These are phyloP conservation scores for Acanthiza pusilla DNA, from an alignment of 2,797 vertebrate species.

Conservation along the genomic window DNA sequence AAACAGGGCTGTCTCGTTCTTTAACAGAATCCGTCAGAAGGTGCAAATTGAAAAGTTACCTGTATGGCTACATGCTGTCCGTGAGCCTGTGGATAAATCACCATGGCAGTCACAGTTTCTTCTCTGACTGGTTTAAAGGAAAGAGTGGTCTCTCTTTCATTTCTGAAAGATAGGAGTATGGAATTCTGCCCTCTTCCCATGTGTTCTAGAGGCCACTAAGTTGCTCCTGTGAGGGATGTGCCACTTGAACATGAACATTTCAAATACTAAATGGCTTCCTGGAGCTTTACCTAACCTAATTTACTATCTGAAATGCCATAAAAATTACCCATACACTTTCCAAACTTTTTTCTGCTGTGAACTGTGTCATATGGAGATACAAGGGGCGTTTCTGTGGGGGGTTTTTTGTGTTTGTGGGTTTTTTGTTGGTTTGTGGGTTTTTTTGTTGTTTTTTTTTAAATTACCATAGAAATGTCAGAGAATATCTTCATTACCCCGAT, in stretches of 20 bases:
- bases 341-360: background rate
- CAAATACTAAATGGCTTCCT: background rate
- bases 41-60: background rate
- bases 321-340: background rate
- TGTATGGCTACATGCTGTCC: background rate
- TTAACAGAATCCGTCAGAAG: background rate
- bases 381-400: background rate
- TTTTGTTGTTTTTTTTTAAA: background rate
- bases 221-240: background rate
- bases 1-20: background rate
- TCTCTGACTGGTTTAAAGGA: background rate
- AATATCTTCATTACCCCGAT: constrained; percentile 10
- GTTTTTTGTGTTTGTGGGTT: background rate
- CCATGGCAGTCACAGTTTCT: background rate
- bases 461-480: background rate
- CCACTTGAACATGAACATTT: background rate
- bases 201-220: background rate
- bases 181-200: background rate
- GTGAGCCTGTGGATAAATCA: background rate
- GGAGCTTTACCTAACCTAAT: background rate
- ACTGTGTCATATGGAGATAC: background rate
- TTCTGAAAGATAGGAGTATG: background rate
- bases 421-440: background rate
- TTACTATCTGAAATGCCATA: background rate
- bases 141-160: background rate